These are phyloP conservation scores for Buathra laborator DNA, from an alignment of 2,888 invertebrate genomes.

Conservation along the genomic window DNA sequence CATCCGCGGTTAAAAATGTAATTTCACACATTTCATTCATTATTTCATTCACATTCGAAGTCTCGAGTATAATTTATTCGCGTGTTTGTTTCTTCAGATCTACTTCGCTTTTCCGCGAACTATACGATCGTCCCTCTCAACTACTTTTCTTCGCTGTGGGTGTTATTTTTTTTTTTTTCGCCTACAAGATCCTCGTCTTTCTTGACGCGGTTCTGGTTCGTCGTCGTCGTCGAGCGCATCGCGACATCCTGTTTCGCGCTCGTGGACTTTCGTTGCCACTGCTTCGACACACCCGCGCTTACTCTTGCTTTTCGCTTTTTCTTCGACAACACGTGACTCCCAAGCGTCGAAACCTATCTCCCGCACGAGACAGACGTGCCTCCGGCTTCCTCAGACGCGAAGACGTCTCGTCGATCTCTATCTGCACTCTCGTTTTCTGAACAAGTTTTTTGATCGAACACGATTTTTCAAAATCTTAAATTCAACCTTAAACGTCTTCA, in stretches of 20 bases:
- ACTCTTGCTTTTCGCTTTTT: conserved; percentile 50
- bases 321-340: conserved; percentile 63
- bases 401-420: conserved; percentile 31
- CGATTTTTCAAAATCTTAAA: background rate
- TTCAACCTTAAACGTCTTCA: background rate
- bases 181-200: conserved; percentile 61
- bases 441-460: background rate
- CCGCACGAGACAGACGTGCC: conserved; percentile 44
- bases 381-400: conserved; percentile 14
- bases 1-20: conserved; percentile 15
- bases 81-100: conserved; percentile 63
- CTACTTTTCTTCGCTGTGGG: conserved; percentile 72
- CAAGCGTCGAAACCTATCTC: conserved; percentile 51
- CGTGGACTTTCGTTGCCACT: conserved; percentile 47
- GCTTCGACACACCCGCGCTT: background rate
- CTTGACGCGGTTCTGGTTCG: conserved; percentile 70
- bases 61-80: conserved; percentile 45
- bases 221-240: conserved; percentile 49
- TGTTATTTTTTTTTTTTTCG: conserved; percentile 53
- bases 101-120: conserved; percentile 58
- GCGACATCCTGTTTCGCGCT: conserved; percentile 70
- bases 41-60: conserved; percentile 51
- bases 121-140: conserved; percentile 62
- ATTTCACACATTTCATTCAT: conserved; percentile 58
- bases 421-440: background rate